A percentile compares a stretch with the other conserved stretches of the same genome.
Evolutionary conservation across 2,888 invertebrate genomes (phyloP).

Genomic region (Conops quadrifasciatus): DNA sequence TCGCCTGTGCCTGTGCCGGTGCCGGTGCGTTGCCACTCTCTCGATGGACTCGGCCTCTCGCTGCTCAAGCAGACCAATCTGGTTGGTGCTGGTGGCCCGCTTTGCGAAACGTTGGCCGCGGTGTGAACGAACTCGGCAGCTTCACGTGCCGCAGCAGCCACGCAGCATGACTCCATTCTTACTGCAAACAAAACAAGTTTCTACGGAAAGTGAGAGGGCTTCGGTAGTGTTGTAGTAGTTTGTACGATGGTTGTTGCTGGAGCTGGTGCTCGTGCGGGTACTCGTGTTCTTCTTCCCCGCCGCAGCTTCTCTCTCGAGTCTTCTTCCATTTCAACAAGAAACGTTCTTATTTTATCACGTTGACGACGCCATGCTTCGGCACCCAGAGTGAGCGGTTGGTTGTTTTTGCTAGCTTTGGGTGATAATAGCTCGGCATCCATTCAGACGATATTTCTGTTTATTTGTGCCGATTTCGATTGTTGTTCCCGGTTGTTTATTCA

Average conservation of each 20-base stretch:
- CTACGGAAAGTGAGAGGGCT: constrained; percentile 66
- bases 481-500: background rate
- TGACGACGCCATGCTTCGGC: no score
- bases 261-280: constrained; percentile 16
- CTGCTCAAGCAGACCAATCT: background rate
- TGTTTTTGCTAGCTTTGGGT: no score
- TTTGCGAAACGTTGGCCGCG: constrained; percentile 40
- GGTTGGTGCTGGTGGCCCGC: constrained; percentile 36
- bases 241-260: constrained; percentile 19
- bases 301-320: background rate
- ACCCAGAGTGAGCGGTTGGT: no score
- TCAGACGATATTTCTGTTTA: no score
- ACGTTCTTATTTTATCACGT: background rate
- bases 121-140: constrained; percentile 57
- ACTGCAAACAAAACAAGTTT: constrained; percentile 49
- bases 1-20: constrained; percentile 32
- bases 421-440: no score
- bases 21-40: constrained; percentile 22
- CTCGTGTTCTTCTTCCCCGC: background rate
- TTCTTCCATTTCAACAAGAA: background rate
- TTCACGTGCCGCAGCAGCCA: constrained; percentile 36
- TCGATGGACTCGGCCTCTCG: background rate
- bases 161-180: constrained; percentile 30
- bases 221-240: constrained; percentile 38
- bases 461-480: no score